Percentiles rank a stretch among this genome's conserved stretches.
These are phyloP conservation scores for Pammene fasciana DNA, from an alignment of 2,888 invertebrate species.

Conservation along the genomic window DNA sequence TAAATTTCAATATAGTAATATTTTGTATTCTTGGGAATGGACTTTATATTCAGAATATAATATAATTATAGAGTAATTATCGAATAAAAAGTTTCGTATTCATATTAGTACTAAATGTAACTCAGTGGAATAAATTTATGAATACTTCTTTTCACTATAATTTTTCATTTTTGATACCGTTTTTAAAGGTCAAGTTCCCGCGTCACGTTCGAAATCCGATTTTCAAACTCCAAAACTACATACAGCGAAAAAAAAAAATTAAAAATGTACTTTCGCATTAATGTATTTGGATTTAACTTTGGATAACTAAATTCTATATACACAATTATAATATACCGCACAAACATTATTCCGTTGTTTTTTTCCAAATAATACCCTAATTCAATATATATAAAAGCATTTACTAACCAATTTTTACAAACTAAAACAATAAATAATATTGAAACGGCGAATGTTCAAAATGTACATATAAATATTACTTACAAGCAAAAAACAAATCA, in stretches of 20 bases:
- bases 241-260: conserved; percentile 59
- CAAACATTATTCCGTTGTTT: conserved; percentile 56
- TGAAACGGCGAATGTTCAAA: conserved; percentile 69
- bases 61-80: no score
- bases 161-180: no score
- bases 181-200: no score
- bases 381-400: conserved; percentile 61
- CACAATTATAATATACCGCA: conserved; percentile 68
- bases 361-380: conserved; percentile 54
- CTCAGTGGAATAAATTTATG: no score
- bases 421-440: conserved; percentile 66
- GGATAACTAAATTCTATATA: conserved; percentile 79
- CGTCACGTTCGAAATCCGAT: conserved; percentile 60
- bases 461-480: conserved; percentile 78
- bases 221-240: conserved; percentile 57
- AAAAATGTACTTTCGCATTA: conserved; percentile 64
- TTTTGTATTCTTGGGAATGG: no score
- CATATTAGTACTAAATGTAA: no score
- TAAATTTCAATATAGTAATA: no score
- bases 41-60: no score
- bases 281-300: conserved; percentile 79
- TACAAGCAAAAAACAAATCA: conserved; percentile 72
- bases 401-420: conserved; percentile 69
- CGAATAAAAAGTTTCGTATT: no score
- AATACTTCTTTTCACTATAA: no score